Conservation (phyloP, 1,140 invertebrate genomes). For the Hirudo medicinalis region DNA sequence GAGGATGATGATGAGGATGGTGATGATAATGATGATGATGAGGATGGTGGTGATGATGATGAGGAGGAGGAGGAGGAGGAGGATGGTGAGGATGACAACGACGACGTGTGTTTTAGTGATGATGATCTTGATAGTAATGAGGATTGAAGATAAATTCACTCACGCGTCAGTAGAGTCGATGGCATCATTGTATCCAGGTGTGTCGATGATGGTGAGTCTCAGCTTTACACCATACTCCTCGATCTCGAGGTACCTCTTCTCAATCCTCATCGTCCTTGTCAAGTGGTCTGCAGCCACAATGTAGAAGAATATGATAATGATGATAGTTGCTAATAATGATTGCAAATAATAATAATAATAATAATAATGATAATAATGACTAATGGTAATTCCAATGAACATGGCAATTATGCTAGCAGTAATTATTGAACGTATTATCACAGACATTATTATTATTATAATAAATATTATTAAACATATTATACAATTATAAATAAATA, state of each 20-base stretch:
- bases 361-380: constrained; percentile 8
- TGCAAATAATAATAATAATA: constrained; percentile 2
- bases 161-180: constrained; percentile 2
- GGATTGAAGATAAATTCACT: background rate
- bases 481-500: no score
- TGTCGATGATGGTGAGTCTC: constrained; percentile 74
- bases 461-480: no score
- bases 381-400: background rate
- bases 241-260: constrained; percentile 39
- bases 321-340: background rate
- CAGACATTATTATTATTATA: no score
- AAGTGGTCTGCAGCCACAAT: constrained; percentile 37
- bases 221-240: constrained; percentile 49
- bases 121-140: background rate
- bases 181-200: constrained; percentile 64
- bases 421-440: no score
- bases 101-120: background rate
- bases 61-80: background rate
- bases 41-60: constrained; percentile 14
- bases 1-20: constrained; percentile 16
- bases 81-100: constrained; percentile 42
- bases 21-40: constrained; percentile 19
- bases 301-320: constrained; percentile 10
- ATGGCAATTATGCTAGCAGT: background rate
- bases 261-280: constrained; percentile 33